Conservation (phyloP, 2,797 vertebrate genomes). For the Hemitrygon akajei region DNA sequence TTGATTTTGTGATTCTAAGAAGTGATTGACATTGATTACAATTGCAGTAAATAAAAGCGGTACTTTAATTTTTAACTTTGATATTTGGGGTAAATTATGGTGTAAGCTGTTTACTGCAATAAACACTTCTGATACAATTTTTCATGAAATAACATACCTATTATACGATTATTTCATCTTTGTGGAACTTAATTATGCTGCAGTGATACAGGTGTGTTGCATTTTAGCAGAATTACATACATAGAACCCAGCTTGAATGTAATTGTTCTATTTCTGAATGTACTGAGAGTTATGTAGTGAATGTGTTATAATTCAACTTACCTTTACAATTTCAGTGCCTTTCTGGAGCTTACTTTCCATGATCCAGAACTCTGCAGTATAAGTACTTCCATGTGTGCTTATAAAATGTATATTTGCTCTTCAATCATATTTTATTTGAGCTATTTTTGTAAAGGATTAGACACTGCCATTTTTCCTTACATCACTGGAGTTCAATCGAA, state of each 20-base stretch:
- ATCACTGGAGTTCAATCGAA: not conserved
- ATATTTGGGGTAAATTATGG: not conserved
- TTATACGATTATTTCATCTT: not conserved
- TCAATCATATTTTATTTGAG: not conserved
- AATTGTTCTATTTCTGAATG: not conserved
- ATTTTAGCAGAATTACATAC: not conserved
- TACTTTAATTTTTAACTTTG: not conserved
- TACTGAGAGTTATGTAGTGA: not conserved
- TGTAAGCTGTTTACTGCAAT: not conserved
- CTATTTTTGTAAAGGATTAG: conserved; percentile 2
- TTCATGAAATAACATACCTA: not conserved
- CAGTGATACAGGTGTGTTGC: not conserved
- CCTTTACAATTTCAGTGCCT: not conserved
- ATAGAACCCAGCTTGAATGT: not conserved
- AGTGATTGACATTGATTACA: not conserved
- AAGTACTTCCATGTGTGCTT: not conserved
- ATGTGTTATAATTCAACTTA: not conserved
- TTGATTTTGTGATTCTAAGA: not conserved
- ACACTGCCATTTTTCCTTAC: not conserved
- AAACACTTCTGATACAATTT: not conserved
- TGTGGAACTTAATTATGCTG: not conserved
- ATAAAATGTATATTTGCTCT: not conserved
- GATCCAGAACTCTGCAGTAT: not conserved
- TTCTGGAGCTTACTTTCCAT: not conserved
- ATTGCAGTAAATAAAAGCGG: not conserved